Evolutionary conservation across 2,113 vertebrate genomes (phyloP).

Genomic region (Channa argus): DNA sequence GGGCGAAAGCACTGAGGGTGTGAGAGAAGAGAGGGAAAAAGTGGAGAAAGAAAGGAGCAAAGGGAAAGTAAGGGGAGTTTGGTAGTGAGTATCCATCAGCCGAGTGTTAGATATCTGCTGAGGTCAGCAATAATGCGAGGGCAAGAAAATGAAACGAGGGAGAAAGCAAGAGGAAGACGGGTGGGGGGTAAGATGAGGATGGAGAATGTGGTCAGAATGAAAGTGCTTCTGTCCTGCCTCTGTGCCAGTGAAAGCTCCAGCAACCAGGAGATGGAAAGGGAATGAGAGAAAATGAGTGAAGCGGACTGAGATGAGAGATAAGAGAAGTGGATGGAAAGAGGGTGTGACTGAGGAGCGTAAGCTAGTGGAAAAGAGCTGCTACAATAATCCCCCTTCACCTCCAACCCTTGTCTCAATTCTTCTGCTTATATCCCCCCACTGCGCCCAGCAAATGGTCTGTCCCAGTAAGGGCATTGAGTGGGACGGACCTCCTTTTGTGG

Average conservation of each 20-base stretch:
- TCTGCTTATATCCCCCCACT: conserved; percentile 4
- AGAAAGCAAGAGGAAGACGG: conserved; percentile 24
- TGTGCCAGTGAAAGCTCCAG: conserved; percentile 49
- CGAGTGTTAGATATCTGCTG: conserved; percentile 76
- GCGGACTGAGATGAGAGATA: neutral
- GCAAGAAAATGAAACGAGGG: conserved; percentile 60
- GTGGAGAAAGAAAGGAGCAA: neutral
- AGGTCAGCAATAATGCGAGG: conserved; percentile 74
- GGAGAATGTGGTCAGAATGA: conserved; percentile 68
- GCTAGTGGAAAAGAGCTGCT: neutral
- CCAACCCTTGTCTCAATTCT: neutral
- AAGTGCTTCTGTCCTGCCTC: conserved; percentile 58
- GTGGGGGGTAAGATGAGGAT: conserved; percentile 28
- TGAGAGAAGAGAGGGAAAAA: neutral
- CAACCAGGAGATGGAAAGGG: neutral
- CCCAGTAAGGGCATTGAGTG: conserved; percentile 30
- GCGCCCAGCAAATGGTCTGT: too few species aligned
- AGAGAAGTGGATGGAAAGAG: conserved; percentile 16
- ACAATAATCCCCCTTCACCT: neutral
- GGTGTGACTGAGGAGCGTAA: neutral
- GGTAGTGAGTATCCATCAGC: conserved; percentile 68
- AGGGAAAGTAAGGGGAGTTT: conserved; percentile 24
- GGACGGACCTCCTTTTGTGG: conserved; percentile 15
- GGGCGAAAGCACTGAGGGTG: neutral
- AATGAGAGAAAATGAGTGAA: neutral